Evolutionary conservation across 2,888 invertebrate species (phyloP).

Genomic region (Epiblema foenella): DNA sequence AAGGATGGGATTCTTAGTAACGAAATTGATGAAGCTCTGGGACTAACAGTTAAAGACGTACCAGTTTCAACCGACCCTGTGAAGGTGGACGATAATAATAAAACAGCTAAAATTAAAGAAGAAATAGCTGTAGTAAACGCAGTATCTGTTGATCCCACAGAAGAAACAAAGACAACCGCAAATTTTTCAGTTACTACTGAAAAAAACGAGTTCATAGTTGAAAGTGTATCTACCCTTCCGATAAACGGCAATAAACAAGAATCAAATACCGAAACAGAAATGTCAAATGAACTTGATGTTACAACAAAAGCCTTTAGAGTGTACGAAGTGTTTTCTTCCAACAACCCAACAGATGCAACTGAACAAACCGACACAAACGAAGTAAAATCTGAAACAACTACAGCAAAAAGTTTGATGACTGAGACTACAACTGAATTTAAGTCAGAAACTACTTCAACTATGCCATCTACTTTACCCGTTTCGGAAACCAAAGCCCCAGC

Average conservation of each 20-base stretch:
- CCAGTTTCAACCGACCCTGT: slow-evolving; percentile 53
- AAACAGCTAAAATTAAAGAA: slow-evolving; percentile 57
- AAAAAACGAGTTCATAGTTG: slow-evolving; percentile 62
- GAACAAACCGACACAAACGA: slow-evolving; percentile 55
- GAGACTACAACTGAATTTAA: slow-evolving; percentile 73
- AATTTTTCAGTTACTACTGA: slow-evolving; percentile 51
- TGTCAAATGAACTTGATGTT: slow-evolving; percentile 62
- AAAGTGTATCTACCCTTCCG: slow-evolving; percentile 76
- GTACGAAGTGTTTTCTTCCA: slow-evolving; percentile 72
- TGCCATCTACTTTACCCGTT: slow-evolving; percentile 62
- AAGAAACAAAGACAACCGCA: slow-evolving; percentile 49
- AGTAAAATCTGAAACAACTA: slow-evolving; percentile 59
- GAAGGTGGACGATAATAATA: slow-evolving; percentile 51
- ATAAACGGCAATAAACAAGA: slow-evolving; percentile 59
- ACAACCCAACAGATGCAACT: slow-evolving; percentile 53
- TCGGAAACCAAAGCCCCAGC: slow-evolving; percentile 54
- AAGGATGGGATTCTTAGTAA: slow-evolving; percentile 78
- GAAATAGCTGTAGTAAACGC: slow-evolving; percentile 65
- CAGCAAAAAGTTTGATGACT: slow-evolving; percentile 64
- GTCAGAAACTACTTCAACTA: slow-evolving; percentile 71
- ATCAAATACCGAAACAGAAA: slow-evolving; percentile 59
- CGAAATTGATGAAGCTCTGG: slow-evolving; percentile 76
- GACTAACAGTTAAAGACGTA: slow-evolving; percentile 57
- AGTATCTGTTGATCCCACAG: slow-evolving; percentile 57
- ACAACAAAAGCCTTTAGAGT: slow-evolving; percentile 73